A percentile compares a stretch with the other conserved stretches of the same genome.
These are phyloP conservation scores for Scolopax rusticola DNA, from an alignment of 2,797 vertebrate species.

Conservation along the genomic window DNA sequence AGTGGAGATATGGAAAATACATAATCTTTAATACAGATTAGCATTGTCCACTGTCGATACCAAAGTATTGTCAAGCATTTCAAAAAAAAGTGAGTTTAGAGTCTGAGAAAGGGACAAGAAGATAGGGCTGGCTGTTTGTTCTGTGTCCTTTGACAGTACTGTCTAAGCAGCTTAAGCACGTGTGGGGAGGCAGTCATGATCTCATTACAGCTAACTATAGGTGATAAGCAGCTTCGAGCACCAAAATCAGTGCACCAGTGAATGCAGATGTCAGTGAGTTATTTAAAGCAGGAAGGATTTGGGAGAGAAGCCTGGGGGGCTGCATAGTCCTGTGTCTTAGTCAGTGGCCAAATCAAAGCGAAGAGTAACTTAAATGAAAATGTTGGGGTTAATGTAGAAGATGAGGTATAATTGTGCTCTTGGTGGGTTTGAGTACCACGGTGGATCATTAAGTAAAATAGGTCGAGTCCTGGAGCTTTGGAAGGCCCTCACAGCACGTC, in stretches of 20 bases:
- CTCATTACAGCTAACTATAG: slow-evolving; percentile 62
- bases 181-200: slow-evolving; percentile 55
- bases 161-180: slow-evolving; percentile 59
- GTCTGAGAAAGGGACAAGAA: neutral
- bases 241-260: slow-evolving; percentile 19
- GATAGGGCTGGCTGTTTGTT: slow-evolving; percentile 21
- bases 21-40: neutral
- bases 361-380: neutral
- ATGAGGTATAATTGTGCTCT: neutral
- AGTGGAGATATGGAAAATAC: neutral
- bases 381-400: neutral
- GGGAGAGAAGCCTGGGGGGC: slow-evolving; percentile 26
- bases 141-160: slow-evolving; percentile 50
- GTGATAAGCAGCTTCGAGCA: slow-evolving; percentile 55
- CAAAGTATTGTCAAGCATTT: neutral
- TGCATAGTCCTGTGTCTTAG: neutral
- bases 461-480: neutral
- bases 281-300: slow-evolving; percentile 64
- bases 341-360: neutral
- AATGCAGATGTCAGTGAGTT: slow-evolving; percentile 60
- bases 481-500: neutral
- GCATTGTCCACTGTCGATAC: neutral
- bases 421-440: neutral
- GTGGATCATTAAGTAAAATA: neutral
- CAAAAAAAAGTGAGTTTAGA: neutral